Evolutionary conservation across 1,140 invertebrate species (phyloP).

Genomic region (Lepidurus packardi): DNA sequence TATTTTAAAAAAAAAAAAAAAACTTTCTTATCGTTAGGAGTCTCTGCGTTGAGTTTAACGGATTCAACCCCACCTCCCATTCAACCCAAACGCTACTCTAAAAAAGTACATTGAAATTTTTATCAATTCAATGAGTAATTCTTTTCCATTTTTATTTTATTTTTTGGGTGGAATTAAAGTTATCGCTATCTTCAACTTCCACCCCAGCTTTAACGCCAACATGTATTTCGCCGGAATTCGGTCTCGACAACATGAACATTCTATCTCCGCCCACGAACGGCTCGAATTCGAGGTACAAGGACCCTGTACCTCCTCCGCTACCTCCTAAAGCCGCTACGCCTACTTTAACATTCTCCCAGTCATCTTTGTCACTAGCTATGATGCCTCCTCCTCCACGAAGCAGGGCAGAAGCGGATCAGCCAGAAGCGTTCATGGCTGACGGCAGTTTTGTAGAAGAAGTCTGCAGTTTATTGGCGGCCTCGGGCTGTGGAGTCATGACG

Average conservation of each 20-base stretch:
- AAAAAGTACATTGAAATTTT: background rate
- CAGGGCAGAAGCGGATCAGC: background rate
- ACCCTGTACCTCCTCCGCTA: background rate
- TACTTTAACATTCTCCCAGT: background rate
- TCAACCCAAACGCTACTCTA: slow-evolving; percentile 23
- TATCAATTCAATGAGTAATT: background rate
- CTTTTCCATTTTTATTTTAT: background rate
- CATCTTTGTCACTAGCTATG: background rate
- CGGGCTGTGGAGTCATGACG: slow-evolving; percentile 31
- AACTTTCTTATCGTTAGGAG: background rate
- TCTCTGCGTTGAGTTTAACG: background rate
- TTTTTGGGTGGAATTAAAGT: background rate
- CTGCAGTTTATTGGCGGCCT: slow-evolving; percentile 32
- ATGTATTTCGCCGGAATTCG: background rate
- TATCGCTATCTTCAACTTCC: slow-evolving; percentile 1
- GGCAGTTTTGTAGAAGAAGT: slow-evolving; percentile 33
- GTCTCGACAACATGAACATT: background rate
- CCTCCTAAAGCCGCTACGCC: slow-evolving; percentile 3
- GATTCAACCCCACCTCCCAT: slow-evolving; percentile 25
- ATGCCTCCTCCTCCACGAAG: background rate
- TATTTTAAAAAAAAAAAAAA: no score
- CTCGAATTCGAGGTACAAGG: background rate
- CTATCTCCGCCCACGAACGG: background rate
- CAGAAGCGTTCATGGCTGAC: background rate
- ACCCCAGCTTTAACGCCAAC: slow-evolving; percentile 12